phyloP scores from a whole-genome alignment of 1,140 invertebrate species.

The Physella acuta region DNA sequence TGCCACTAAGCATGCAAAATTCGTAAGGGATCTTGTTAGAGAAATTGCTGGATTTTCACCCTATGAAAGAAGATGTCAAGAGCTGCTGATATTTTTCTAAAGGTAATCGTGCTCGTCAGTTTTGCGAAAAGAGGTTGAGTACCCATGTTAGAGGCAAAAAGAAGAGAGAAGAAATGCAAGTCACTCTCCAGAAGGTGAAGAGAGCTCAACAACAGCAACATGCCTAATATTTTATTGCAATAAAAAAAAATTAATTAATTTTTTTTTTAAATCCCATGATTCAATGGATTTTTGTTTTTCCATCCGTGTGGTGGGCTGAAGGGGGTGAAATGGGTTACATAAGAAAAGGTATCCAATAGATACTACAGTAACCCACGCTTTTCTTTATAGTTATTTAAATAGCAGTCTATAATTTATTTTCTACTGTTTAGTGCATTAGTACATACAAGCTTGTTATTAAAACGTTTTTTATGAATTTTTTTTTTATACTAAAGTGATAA shows the following conservation, averaged over 20 bases:
- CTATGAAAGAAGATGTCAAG: conserved; percentile 97
- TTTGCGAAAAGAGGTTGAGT: conserved; percentile 83
- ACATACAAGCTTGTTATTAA: no score
- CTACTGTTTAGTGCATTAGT: no score
- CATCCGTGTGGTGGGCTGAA: no score
- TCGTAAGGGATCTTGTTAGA: conserved; percentile 90
- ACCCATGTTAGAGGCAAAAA: conserved; percentile 47
- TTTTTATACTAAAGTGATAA: no score
- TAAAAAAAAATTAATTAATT: background rate
- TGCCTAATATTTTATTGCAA: background rate
- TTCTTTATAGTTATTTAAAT: no score
- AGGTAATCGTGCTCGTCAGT: conserved; percentile 98
- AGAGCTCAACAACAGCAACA: conserved; percentile 34
- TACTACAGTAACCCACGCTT: no score
- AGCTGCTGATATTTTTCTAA: conserved; percentile 91
- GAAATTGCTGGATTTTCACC: conserved; percentile 97
- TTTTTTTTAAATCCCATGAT: no score
- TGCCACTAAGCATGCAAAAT: conserved; percentile 92
- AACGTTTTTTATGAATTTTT: no score
- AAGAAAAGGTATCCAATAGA: no score
- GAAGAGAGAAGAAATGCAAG: conserved; percentile 54
- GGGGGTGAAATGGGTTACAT: no score
- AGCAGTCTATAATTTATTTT: no score
- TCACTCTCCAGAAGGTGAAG: conserved; percentile 43
- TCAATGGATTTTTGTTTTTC: no score